Evolutionary conservation across 1,140 invertebrate species (phyloP), one percentile per base, ranked within the genome.

Genomic region (Drosophila ohnishii): DNA sequence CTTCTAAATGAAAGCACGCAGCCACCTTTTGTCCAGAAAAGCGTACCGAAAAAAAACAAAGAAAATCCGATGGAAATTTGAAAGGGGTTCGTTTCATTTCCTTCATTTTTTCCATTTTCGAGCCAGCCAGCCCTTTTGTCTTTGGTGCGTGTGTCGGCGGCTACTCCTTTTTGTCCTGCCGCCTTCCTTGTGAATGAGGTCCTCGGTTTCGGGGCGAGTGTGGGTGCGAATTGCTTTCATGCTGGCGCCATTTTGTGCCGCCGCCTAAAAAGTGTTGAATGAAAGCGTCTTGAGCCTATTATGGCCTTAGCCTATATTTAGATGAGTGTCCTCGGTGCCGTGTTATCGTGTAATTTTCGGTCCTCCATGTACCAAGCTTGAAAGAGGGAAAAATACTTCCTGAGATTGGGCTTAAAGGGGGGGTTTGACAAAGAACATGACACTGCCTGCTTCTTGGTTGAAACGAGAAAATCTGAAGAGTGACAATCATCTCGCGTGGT

Each of bases 221-320:
- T 59, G 63, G 44, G 50, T 59, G 51, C 51, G 56, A 67, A 47
- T 51, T 61, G 72, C 77, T 67, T 85, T 80, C 64, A 78, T 85
- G 73, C 69, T 80, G 84, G 80, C 77, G 85, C 80, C 84, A 84
- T 84, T 87, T 88, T 74, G 69, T 69, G 80, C 85, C 42, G 80
- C 85, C 80, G 78, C 70, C 73, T 80, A 84, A 82, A 87, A 86
- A 88, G 84, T 87, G 84, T 80, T 87, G 84, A 87, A 87, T 87
- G 77, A 63, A 87, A 88, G 80, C 77, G 80, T 87, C 84, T 87
- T 84, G 84, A 84, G 84, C 80, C 84, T 88, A 89, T 87, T 79
- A 87, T 78, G 67, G 51, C 64, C 71, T 64, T 79, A 59, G 64
- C 58, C 74, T 67, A 72, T 72, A 71, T 72, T 71, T 60, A 59